Percentiles rank a stretch among this genome's conserved stretches.
Conservation (phyloP, 1,140 invertebrate species). For the Pseudomyrmex gracilis region DNA sequence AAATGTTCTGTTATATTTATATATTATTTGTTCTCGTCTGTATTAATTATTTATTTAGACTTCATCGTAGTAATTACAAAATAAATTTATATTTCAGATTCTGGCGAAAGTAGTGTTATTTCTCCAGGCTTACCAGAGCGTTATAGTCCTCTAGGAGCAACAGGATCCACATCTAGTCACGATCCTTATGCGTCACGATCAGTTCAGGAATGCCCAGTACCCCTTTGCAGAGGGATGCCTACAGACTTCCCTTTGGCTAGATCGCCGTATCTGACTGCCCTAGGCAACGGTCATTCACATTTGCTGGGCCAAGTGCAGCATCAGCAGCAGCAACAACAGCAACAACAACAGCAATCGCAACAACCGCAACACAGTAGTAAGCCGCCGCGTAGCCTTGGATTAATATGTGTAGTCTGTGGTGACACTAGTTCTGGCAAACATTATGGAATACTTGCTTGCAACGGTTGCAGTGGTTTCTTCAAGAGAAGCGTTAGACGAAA, state of each 20-base stretch:
- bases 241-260: constrained; percentile 80
- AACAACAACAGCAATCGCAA: constrained; percentile 74
- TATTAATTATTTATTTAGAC: not conserved
- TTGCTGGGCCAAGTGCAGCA: constrained; percentile 80
- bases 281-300: constrained; percentile 83
- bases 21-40: not conserved
- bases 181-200: constrained; percentile 82
- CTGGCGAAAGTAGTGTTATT: constrained; percentile 84
- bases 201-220: constrained; percentile 81
- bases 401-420: constrained; percentile 97
- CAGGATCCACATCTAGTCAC: constrained; percentile 82
- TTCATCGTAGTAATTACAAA: not conserved
- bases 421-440: constrained; percentile 99
- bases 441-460: constrained; percentile 99
- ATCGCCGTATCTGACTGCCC: constrained; percentile 82
- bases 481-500: constrained; percentile 98
- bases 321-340: constrained; percentile 76
- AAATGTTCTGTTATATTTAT: too few relatives aligned
- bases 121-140: constrained; percentile 84
- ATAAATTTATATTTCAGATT: constrained; percentile 76
- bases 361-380: constrained; percentile 79
- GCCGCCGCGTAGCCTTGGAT: constrained; percentile 86
- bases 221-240: constrained; percentile 81
- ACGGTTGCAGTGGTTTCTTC: constrained; percentile 99
- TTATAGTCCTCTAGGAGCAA: constrained; percentile 82